phyloP scores from a whole-genome alignment of 1,140 invertebrate species.

The Manduca sexta region DNA sequence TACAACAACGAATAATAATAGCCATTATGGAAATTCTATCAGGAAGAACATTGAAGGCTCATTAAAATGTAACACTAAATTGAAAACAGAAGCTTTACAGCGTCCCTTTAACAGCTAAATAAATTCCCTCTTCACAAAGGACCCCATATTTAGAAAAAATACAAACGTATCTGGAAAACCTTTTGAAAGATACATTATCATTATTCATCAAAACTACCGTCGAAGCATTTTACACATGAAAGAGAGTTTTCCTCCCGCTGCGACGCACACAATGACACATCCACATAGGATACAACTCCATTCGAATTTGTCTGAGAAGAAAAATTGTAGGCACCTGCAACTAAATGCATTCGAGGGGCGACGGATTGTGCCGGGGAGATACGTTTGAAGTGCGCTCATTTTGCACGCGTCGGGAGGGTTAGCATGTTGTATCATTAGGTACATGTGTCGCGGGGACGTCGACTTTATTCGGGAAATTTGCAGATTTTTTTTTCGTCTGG shows the following conservation, averaged over 20 bases:
- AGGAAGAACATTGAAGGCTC: too few species aligned
- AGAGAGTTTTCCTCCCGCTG: slow-evolving; percentile 15
- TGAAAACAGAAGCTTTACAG: too few species aligned
- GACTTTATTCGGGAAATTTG: slow-evolving; percentile 4
- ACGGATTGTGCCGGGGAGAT: slow-evolving; percentile 3
- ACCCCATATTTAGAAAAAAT: too few species aligned
- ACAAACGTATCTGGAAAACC: too few species aligned
- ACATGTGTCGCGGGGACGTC: slow-evolving; percentile 36
- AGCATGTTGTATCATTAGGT: slow-evolving; percentile 44
- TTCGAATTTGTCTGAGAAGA: slow-evolving; percentile 55
- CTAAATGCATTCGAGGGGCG: slow-evolving; percentile 49
- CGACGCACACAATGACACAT: slow-evolving; percentile 16
- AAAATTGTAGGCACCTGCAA: slow-evolving; percentile 59
- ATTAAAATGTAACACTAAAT: too few species aligned
- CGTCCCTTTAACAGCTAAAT: too few species aligned
- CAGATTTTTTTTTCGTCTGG: slow-evolving; percentile 4
- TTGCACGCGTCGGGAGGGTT: slow-evolving; percentile 37
- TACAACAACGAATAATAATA: too few species aligned
- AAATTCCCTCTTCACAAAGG: too few species aligned
- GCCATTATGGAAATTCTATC: too few species aligned
- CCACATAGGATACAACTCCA: slow-evolving; percentile 30
- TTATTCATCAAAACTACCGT: slow-evolving; percentile 30
- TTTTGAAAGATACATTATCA: slow-evolving; percentile 21
- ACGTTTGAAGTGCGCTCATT: slow-evolving; percentile 50
- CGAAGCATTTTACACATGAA: slow-evolving; percentile 29